Base-by-base conservation (phyloP, 1,140 invertebrate species). In the Schlechtendalia chinensis region DNA sequence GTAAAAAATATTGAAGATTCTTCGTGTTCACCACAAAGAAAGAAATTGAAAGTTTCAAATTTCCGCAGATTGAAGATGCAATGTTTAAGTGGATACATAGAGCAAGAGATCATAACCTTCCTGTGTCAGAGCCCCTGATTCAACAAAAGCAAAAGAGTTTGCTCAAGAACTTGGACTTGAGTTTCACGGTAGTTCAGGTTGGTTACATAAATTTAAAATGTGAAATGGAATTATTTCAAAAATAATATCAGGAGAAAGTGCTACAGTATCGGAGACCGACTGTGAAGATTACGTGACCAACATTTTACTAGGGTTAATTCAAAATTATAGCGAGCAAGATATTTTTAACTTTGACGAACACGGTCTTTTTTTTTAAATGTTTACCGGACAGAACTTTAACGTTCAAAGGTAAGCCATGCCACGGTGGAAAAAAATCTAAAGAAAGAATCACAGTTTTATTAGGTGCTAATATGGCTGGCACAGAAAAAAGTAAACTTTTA, bases 271-370 rank as follows among this genome's bases (percentile, higher is more conserved):
- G 53, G 53, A 54, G 16, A 54, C 16, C 16, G 53, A 54, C 19
- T 54, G 53, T 54, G 11, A 54, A 8, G 16, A 54, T 54, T 53
- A 54, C 53, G 53, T 53, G 53, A 54, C 53, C 53, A 54, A 54
- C 53, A 54, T 54, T 54, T 54, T 54, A 54, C 53, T 19, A 17
- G 53, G 53, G 53, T 54, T 54, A 54, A 54, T 19, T 54, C 53
- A 54, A 54, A 54, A 54, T 54, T 54, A 54, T 54, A 54, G 53
- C 53, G 53, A 54, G 53, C 53, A 54, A 54, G 53, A 54, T 54
- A 54, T 54, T 54, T 54, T 54, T 53, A 53, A 54, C 16, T 19
- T 54, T 54, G 53, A 54, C 53, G 53, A 54, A 54, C 53, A 17
- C 53, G 53, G 53, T 54, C 53, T n/a, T 54, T 54, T 54, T 54